phyloP scores from a whole-genome alignment of 1,140 invertebrate species.

The Diabrotica virgifera region DNA sequence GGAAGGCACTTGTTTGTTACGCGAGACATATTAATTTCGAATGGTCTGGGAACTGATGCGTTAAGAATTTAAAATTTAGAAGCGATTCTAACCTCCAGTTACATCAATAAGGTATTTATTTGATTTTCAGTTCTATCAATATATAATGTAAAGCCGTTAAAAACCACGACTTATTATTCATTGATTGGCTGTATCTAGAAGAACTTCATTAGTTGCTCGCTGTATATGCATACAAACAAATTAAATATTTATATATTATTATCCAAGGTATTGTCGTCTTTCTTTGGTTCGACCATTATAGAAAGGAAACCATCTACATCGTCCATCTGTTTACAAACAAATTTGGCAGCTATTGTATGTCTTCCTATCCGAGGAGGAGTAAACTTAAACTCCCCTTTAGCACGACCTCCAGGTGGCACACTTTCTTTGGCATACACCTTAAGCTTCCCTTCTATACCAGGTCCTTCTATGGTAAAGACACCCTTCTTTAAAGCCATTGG shows the following conservation, averaged over 20 bases:
- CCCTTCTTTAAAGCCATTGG: constrained; percentile 72
- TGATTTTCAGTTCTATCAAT: too few species aligned
- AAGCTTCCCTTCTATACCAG: constrained; percentile 69
- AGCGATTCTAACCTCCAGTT: too few species aligned
- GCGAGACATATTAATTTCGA: too few species aligned
- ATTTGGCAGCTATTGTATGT: constrained; percentile 76
- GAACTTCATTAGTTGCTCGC: too few species aligned
- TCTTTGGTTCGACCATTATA: constrained; percentile 53
- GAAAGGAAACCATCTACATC: constrained; percentile 80
- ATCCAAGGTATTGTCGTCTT: constrained; percentile 24
- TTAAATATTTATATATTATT: background rate
- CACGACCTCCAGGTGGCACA: constrained; percentile 62
- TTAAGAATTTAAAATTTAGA: too few species aligned
- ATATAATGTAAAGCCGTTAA: too few species aligned
- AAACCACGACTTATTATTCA: too few species aligned
- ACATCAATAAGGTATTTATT: too few species aligned
- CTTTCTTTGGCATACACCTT: constrained; percentile 64
- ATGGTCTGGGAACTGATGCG: too few species aligned
- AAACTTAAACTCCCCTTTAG: constrained; percentile 67
- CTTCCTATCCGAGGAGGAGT: constrained; percentile 68
- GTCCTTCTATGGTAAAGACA: constrained; percentile 75
- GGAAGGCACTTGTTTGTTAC: too few species aligned
- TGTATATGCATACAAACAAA: too few species aligned
- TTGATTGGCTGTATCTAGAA: too few species aligned
- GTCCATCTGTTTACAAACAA: constrained; percentile 74